Percentiles rank a stretch among this genome's conserved stretches.
phyloP scores from a whole-genome alignment of 2,888 invertebrate genomes.

The Panopea generosa region DNA sequence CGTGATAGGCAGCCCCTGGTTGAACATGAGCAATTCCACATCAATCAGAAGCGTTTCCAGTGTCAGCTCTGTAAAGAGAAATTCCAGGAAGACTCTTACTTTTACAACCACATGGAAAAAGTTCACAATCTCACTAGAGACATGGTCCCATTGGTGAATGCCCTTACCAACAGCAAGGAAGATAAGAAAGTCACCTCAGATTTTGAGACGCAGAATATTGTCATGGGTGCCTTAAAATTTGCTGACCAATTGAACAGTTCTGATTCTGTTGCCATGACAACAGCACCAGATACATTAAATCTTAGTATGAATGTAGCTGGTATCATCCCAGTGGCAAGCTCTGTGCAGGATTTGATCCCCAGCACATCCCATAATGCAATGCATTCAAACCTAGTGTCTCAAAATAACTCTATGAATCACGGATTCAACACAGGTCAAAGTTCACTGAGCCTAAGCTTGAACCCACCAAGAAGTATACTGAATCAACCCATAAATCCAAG shows the following conservation, averaged over 20 bases:
- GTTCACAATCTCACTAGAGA: constrained; percentile 33
- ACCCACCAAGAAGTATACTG: constrained; percentile 21
- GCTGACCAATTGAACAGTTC: background rate
- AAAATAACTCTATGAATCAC: constrained; percentile 10
- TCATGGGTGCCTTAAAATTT: background rate
- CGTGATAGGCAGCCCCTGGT: constrained; percentile 37
- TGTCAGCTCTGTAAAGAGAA: constrained; percentile 54
- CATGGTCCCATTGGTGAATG: constrained; percentile 34
- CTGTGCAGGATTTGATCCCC: constrained; percentile 26
- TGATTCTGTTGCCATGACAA: constrained; percentile 6
- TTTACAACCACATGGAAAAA: constrained; percentile 57
- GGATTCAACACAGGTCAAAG: background rate
- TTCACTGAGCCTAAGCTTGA: background rate
- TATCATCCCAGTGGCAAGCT: constrained; percentile 29
- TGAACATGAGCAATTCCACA: constrained; percentile 53
- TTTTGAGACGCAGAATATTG: background rate
- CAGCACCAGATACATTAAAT: constrained; percentile 41
- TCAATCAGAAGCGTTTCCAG: constrained; percentile 38
- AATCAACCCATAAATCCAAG: constrained; percentile 27
- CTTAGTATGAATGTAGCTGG: constrained; percentile 56
- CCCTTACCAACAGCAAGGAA: constrained; percentile 18
- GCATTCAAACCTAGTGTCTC: constrained; percentile 18
- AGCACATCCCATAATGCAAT: constrained; percentile 1
- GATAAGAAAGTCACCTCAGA: background rate
- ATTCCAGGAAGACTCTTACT: constrained; percentile 49